phyloP scores from a whole-genome alignment of 1,140 invertebrate species.

The Andricus grossulariae region DNA sequence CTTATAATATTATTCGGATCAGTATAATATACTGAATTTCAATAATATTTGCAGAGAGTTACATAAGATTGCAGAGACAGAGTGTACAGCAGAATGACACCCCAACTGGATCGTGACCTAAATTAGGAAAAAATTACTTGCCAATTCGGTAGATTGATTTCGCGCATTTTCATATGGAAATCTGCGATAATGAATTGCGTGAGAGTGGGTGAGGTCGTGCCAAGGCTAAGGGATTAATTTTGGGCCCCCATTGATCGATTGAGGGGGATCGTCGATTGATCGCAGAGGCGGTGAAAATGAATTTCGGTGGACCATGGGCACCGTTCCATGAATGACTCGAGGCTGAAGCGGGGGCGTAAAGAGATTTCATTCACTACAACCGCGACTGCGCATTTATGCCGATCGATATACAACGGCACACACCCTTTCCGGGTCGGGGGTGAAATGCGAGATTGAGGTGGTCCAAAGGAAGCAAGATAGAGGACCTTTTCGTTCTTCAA shows the following conservation, averaged over 20 bases:
- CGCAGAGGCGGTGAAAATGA: slow-evolving; percentile 33
- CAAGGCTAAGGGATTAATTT: neutral
- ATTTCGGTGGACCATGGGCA: slow-evolving; percentile 44
- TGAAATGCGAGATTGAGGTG: slow-evolving; percentile 30
- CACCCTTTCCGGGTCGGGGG: slow-evolving; percentile 41
- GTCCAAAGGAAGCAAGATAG: slow-evolving; percentile 25
- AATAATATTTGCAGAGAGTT: too few species aligned
- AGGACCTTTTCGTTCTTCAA: slow-evolving; percentile 30
- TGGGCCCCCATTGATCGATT: neutral
- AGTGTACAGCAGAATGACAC: too few species aligned
- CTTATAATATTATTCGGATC: too few species aligned
- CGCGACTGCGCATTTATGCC: slow-evolving; percentile 60
- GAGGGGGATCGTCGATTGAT: too few species aligned
- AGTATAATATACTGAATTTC: too few species aligned
- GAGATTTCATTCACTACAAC: slow-evolving; percentile 64
- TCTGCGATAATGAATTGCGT: slow-evolving; percentile 32
- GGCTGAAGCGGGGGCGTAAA: slow-evolving; percentile 51
- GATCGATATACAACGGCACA: slow-evolving; percentile 66
- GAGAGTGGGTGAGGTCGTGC: neutral
- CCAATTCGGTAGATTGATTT: too few species aligned
- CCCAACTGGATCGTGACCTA: neutral
- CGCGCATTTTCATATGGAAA: slow-evolving; percentile 15
- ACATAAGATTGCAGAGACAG: too few species aligned
- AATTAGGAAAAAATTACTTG: neutral
- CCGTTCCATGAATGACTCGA: slow-evolving; percentile 64